These are phyloP conservation scores for Helicolenus hilgendorfi DNA, from an alignment of 2,797 vertebrate genomes.

Conservation along the genomic window DNA sequence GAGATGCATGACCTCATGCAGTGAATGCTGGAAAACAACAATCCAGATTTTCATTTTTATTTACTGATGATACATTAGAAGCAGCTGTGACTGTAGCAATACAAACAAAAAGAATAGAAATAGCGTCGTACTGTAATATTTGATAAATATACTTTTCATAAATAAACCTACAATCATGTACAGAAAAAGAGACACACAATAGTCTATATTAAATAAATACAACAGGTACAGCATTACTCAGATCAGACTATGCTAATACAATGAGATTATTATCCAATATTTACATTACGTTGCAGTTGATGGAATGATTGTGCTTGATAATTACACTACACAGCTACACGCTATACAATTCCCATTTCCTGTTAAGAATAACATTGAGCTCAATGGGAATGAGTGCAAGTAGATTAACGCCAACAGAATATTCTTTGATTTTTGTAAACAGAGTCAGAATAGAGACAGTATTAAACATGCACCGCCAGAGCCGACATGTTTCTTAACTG, in stretches of 20 bases:
- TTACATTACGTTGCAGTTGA: slow-evolving; percentile 77
- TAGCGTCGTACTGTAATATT: slow-evolving; percentile 26
- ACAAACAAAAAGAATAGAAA: slow-evolving; percentile 15
- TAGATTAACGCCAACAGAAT: slow-evolving; percentile 19
- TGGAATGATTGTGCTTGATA: slow-evolving; percentile 77
- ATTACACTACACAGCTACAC: slow-evolving; percentile 58
- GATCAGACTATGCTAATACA: slow-evolving; percentile 58
- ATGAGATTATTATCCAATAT: slow-evolving; percentile 65
- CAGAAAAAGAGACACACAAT: slow-evolving; percentile 55
- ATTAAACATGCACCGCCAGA: slow-evolving; percentile 32
- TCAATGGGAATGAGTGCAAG: slow-evolving; percentile 15
- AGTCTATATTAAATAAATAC: slow-evolving; percentile 55
- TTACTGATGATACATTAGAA: slow-evolving; percentile 27
- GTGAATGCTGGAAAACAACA: slow-evolving; percentile 20
- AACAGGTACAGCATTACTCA: slow-evolving; percentile 50
- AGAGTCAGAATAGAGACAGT: slow-evolving; percentile 21
- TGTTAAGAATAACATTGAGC: slow-evolving; percentile 33
- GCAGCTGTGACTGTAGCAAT: slow-evolving; percentile 37
- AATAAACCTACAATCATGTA: slow-evolving; percentile 67
- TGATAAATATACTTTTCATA: slow-evolving; percentile 50
- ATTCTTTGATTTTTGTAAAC: slow-evolving; percentile 36
- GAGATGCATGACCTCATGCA: slow-evolving; percentile 56
- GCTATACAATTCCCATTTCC: slow-evolving; percentile 39
- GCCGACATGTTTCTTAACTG: slow-evolving; percentile 16
- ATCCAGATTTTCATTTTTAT: slow-evolving; percentile 17